Conservation (phyloP, 2,797 vertebrate species). For the Cossypha polioptera region DNA sequence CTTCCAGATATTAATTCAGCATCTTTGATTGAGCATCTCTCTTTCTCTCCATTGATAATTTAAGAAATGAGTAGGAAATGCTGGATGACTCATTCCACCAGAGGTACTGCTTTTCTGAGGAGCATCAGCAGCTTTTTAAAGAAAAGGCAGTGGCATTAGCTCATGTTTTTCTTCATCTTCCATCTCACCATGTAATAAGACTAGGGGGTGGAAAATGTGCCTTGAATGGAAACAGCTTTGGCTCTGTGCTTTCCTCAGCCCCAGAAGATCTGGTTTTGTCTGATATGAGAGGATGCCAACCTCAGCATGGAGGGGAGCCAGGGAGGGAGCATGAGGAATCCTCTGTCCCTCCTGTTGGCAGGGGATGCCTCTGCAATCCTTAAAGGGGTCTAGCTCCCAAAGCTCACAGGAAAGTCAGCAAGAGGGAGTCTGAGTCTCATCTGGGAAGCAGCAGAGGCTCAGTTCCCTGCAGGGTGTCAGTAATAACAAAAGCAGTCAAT, state of each 20-base stretch:
- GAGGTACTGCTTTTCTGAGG: slow-evolving; percentile 24
- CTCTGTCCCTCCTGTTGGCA: not conserved
- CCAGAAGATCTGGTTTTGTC: not conserved
- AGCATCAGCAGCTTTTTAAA: slow-evolving; percentile 37
- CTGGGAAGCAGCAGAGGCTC: not conserved
- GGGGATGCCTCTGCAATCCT: not conserved
- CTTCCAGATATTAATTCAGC: not conserved
- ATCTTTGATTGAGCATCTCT: not conserved
- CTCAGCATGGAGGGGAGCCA: not conserved
- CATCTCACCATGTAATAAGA: not conserved
- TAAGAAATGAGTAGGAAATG: slow-evolving; percentile 52
- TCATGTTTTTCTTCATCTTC: not conserved
- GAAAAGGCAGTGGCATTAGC: not conserved
- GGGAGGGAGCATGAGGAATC: not conserved
- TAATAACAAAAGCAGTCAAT: not conserved
- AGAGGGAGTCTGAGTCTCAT: not conserved
- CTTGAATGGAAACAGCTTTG: not conserved
- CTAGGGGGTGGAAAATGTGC: not conserved
- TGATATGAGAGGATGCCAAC: not conserved
- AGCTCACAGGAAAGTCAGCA: not conserved
- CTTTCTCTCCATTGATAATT: slow-evolving; percentile 26
- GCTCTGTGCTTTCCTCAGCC: not conserved
- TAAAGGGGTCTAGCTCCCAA: not conserved
- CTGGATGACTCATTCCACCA: slow-evolving; percentile 37
- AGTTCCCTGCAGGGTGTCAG: not conserved